These are phyloP conservation scores for Menidia beryllina DNA, from an alignment of 2,113 vertebrate species.

Conservation along the genomic window DNA sequence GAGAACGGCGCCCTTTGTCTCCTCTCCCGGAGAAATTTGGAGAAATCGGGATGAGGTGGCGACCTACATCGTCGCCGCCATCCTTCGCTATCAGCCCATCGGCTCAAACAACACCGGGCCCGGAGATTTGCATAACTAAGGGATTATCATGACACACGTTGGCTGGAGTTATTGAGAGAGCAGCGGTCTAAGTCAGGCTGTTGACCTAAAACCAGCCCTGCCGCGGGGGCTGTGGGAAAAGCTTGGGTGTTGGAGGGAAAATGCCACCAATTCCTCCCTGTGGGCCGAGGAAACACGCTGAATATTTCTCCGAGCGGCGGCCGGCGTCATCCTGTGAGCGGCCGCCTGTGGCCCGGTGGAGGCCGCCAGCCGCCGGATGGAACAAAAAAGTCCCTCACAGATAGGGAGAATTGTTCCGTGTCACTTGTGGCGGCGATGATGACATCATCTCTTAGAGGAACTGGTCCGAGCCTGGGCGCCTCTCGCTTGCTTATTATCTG, in stretches of 20 bases:
- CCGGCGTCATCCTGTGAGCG: slow-evolving; percentile 65
- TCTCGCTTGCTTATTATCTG: slow-evolving; percentile 19
- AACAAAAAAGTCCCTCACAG: slow-evolving; percentile 77
- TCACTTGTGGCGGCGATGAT: slow-evolving; percentile 50
- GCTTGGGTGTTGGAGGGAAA: slow-evolving; percentile 87
- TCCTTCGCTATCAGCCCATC: slow-evolving; percentile 73
- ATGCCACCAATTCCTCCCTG: slow-evolving; percentile 87
- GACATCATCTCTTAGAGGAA: slow-evolving; percentile 61
- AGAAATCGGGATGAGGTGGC: slow-evolving; percentile 60
- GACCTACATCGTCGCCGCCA: slow-evolving; percentile 70
- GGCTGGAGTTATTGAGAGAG: slow-evolving; percentile 68
- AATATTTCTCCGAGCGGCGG: slow-evolving; percentile 80
- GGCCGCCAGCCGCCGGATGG: slow-evolving; percentile 40
- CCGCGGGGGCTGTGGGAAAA: slow-evolving; percentile 82
- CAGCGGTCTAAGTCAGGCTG: slow-evolving; percentile 63
- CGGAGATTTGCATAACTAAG: slow-evolving; percentile 77
- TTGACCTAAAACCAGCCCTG: slow-evolving; percentile 68
- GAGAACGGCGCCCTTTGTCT: no score
- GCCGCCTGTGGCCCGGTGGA: slow-evolving; percentile 63
- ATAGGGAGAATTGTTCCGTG: slow-evolving; percentile 39
- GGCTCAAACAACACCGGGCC: slow-evolving; percentile 52
- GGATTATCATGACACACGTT: slow-evolving; percentile 77
- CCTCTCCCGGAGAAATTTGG: slow-evolving; percentile 47
- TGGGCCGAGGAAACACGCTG: slow-evolving; percentile 88
- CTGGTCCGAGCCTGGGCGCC: slow-evolving; percentile 42